A percentile compares a stretch with the other conserved stretches of the same genome.
These are phyloP conservation scores for Tympanoctomys barrerae DNA, from an alignment of 2,797 vertebrate species.

Conservation along the genomic window DNA sequence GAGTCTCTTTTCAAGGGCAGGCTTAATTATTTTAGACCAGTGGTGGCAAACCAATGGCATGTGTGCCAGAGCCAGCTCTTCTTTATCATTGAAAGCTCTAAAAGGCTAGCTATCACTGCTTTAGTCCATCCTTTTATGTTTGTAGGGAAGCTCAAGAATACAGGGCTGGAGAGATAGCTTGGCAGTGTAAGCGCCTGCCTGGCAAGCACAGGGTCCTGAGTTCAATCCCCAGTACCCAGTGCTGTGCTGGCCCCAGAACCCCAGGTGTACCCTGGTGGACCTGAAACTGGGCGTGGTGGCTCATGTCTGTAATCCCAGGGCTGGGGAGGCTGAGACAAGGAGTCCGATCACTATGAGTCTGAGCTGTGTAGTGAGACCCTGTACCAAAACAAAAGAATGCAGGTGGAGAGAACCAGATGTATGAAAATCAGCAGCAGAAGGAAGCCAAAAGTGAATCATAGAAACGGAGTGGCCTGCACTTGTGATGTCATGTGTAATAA, in stretches of 20 bases:
- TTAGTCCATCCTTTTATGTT: not conserved
- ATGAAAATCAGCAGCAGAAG: constrained; percentile 28
- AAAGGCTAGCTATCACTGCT: not conserved
- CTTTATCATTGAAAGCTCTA: not conserved
- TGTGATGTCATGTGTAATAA: not conserved
- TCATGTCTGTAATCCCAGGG: no score
- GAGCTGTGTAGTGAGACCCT: no score
- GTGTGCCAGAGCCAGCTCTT: not conserved
- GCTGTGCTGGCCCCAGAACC: no score
- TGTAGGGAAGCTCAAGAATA: not conserved
- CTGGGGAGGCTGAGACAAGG: no score
- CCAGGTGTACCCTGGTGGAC: no score
- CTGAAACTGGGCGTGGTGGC: no score
- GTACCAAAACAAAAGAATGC: not conserved
- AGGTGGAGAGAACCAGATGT: not conserved
- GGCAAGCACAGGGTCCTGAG: no score
- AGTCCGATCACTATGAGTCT: no score
- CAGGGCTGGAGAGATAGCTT: not conserved
- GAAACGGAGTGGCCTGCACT: not conserved
- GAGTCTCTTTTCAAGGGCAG: not conserved
- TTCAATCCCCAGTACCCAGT: no score
- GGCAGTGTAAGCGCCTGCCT: no score
- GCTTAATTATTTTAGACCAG: not conserved
- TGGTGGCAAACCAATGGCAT: not conserved
- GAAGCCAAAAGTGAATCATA: constrained; percentile 18